These are phyloP conservation scores for Perdita meconis DNA, from an alignment of 2,888 invertebrate species.

Conservation along the genomic window DNA sequence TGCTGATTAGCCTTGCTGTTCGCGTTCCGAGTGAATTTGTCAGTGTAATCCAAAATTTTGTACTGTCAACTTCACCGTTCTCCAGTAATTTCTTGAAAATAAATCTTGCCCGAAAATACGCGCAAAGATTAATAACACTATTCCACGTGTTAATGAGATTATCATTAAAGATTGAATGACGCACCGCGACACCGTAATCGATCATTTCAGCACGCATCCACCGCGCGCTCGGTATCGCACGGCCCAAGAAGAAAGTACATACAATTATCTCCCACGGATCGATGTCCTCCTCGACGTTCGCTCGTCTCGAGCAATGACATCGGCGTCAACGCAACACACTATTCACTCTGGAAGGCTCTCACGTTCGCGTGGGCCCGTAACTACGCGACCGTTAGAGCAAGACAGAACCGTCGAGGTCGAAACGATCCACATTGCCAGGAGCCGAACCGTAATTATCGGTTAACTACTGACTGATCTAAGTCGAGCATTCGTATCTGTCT, in stretches of 20 bases:
- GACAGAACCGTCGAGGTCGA: slow-evolving; percentile 38
- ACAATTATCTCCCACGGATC: slow-evolving; percentile 15
- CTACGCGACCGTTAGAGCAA: neutral
- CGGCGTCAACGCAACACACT: neutral
- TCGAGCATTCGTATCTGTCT: slow-evolving; percentile 28
- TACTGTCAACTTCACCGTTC: too few species aligned
- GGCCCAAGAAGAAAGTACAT: slow-evolving; percentile 6
- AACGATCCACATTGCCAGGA: slow-evolving; percentile 48
- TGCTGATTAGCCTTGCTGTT: slow-evolving; percentile 42
- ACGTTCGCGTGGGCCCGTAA: neutral
- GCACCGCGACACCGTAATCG: slow-evolving; percentile 3
- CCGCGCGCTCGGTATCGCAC: neutral
- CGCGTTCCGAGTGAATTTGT: slow-evolving; percentile 10
- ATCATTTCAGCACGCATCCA: neutral
- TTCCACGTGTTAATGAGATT: neutral
- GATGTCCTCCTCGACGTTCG: neutral
- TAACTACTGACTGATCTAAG: slow-evolving; percentile 39
- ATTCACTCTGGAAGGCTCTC: neutral
- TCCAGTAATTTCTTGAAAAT: too few species aligned
- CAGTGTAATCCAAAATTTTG: neutral
- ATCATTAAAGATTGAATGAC: neutral
- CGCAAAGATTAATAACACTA: too few species aligned
- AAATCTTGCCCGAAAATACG: too few species aligned
- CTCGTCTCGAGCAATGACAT: neutral
- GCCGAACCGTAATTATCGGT: slow-evolving; percentile 57